These are phyloP conservation scores for Acanthornis magna DNA, from an alignment of 2,797 vertebrate species.

Conservation along the genomic window DNA sequence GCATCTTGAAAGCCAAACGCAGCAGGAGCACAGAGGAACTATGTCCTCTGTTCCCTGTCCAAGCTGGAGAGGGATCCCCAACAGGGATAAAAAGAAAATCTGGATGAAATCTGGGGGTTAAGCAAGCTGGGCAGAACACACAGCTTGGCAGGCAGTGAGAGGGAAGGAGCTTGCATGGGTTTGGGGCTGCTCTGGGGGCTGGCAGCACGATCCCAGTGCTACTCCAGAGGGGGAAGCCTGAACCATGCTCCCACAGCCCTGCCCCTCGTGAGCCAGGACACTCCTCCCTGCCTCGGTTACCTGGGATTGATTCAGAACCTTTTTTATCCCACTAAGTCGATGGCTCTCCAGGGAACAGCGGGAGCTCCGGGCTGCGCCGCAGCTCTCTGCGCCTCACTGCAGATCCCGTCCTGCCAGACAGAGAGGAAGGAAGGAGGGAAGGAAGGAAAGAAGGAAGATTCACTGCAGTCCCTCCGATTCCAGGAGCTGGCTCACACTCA, in stretches of 20 bases:
- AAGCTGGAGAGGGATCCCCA: not conserved
- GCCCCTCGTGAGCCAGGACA: not conserved
- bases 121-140: not conserved
- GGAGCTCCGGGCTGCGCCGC: not conserved
- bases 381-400: not conserved
- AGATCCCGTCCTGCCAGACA: not conserved
- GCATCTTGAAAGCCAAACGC: conserved; percentile 9
- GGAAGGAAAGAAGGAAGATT: not conserved
- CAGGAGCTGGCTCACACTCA: not conserved
- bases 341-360: not conserved
- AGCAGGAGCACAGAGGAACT: not conserved
- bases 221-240: not conserved
- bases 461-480: not conserved
- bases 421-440: not conserved
- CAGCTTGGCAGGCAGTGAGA: not conserved
- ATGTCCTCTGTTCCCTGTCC: conserved; percentile 8
- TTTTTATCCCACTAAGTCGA: not conserved
- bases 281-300: not conserved
- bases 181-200: not conserved
- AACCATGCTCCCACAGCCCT: not conserved
- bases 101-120: not conserved
- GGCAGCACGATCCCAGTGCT: rapidly evolving
- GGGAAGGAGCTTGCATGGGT: not conserved
- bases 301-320: not conserved
- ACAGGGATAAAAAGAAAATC: not conserved